A percentile compares a stretch with the other conserved stretches of the same genome.
phyloP scores from a whole-genome alignment of 2,888 invertebrate genomes.

The Chrysopilus asiliformis region DNA sequence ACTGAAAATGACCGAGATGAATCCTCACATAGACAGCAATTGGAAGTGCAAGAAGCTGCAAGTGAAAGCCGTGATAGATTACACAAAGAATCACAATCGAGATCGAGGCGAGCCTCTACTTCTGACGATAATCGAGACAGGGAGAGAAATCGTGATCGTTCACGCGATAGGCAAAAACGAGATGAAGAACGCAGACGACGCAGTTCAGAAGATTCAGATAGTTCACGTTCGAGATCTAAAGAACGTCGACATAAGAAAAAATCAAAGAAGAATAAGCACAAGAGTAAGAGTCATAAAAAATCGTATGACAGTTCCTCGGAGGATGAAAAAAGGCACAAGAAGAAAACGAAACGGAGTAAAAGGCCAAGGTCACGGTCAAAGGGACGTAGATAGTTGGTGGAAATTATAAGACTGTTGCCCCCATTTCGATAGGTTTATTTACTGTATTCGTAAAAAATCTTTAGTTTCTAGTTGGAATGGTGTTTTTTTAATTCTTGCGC shows the following conservation, averaged over 20 bases:
- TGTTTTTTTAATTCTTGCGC: too few relatives aligned
- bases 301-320: conserved; percentile 18
- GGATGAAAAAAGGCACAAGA: conserved; percentile 24
- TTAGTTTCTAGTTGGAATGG: too few relatives aligned
- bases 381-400: conserved; percentile 14
- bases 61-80: not conserved
- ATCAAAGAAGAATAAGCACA: conserved; percentile 17
- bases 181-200: not conserved
- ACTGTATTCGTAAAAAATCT: too few relatives aligned
- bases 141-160: not conserved
- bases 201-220: not conserved
- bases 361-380: conserved; percentile 28
- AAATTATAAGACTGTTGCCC: too few relatives aligned
- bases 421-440: too few relatives aligned
- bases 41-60: too few relatives aligned
- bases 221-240: conserved; percentile 7
- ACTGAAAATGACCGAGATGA: not conserved
- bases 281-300: conserved; percentile 20
- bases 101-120: too few relatives aligned
- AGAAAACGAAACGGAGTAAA: conserved; percentile 33
- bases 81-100: not conserved
- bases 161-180: not conserved
- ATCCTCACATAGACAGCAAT: not conserved
- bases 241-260: conserved; percentile 17
- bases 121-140: not conserved